These are phyloP conservation scores for Thinocorus orbignyianus DNA, from an alignment of 2,113 vertebrate genomes.

Conservation along the genomic window DNA sequence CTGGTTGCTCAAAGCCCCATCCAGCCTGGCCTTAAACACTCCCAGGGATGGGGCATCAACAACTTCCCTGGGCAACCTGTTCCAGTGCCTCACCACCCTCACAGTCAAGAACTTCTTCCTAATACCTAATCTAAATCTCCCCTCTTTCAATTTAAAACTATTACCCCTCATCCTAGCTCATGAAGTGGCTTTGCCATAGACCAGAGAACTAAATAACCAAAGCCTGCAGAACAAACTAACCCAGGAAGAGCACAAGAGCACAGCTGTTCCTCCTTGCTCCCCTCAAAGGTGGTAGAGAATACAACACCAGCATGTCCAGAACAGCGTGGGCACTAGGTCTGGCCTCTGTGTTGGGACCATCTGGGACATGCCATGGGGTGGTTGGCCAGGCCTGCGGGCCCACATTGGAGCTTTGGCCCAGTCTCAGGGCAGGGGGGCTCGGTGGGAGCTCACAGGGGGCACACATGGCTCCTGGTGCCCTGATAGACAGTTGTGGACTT, in stretches of 20 bases:
- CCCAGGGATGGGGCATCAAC: too few relatives aligned
- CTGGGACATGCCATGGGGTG: neutral
- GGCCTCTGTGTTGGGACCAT: fast-evolving
- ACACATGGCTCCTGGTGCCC: neutral
- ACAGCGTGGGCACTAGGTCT: neutral
- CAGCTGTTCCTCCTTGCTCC: neutral
- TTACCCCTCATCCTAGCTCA: too few relatives aligned
- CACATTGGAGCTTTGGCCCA: neutral
- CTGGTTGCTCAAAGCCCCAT: too few relatives aligned
- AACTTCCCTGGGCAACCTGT: too few relatives aligned
- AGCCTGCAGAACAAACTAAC: neutral
- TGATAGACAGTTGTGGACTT: neutral
- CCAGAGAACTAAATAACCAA: neutral
- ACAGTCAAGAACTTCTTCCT: too few relatives aligned
- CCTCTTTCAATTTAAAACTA: too few relatives aligned
- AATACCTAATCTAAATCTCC: too few relatives aligned
- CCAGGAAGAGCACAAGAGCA: neutral
- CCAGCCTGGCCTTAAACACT: too few relatives aligned
- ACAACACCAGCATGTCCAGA: fast-evolving
- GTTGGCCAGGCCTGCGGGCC: too few relatives aligned
- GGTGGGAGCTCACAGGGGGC: fast-evolving
- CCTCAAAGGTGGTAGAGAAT: neutral
- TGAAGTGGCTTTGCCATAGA: neutral
- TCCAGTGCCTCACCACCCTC: too few relatives aligned
- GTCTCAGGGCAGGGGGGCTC: neutral